Base-by-base conservation (phyloP, 2,888 invertebrate species). In the Tineola bisselliella region DNA sequence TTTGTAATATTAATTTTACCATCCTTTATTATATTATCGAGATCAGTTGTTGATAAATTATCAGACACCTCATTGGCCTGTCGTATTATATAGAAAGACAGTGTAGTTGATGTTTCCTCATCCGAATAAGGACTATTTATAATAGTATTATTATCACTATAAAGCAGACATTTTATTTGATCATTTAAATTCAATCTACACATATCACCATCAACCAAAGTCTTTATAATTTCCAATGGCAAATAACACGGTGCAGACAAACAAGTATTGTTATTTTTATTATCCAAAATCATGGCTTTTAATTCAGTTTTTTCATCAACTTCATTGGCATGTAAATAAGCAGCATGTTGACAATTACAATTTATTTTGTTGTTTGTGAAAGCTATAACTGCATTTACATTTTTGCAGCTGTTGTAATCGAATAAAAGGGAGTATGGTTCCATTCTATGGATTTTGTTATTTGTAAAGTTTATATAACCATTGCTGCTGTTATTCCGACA, bases 321-420 rank as follows among this genome's bases (percentile, higher is more conserved):
- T 15, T 19, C 8, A 8, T 66, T 66, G 1, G 71, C 67, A 59
- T 73, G 76, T 0, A 88, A 68, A 72, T 86, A 88, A 0, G 77
- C 82, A 44, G 88, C 77, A 64, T 88, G 83, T 5, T 75, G 76
- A 64, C 89, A 89, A 66, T 74, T 78, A 65, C 89, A 89, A 61
- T 83, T 79, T 0, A 89, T 71, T 67, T 72, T 76, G 63, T 89
- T 89, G 48, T 76, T 72, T 30, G 65, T 73, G 44, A 84, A 79
- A n/a, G 63, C 66, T 12, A 89, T 70, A 12, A 73, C 62, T 0
- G 83, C 73, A 1, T 75, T 79, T 1, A 79, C 74, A 48, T 74
- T 68, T 65, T 82, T 81, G 65, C 88, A 89, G 52, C 87, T 84
- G 1, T 66, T 66, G 62, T 80, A 77, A 65, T 89, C 86, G 25